Percentiles rank a stretch among this genome's conserved stretches.
Evolutionary conservation across 2,797 vertebrate species (phyloP).

Genomic region (Pogoniulus pusillus): DNA sequence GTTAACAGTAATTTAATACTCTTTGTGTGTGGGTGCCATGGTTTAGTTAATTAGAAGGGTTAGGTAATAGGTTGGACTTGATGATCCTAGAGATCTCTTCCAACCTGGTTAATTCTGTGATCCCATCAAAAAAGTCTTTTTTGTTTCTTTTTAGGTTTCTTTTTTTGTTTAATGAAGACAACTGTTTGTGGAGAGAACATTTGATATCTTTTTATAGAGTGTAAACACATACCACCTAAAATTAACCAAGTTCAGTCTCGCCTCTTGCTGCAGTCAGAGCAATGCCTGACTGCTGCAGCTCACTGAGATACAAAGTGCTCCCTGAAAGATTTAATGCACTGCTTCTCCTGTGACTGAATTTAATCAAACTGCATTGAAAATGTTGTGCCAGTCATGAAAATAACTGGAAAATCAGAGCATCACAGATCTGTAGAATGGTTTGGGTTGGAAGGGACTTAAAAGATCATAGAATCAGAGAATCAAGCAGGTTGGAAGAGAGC

Average conservation of each 20-base stretch:
- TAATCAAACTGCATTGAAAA: constrained; percentile 38
- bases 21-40: too few species aligned
- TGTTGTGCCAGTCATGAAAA: neutral
- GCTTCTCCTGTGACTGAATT: neutral
- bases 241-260: constrained; percentile 47
- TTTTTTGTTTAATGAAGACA: constrained; percentile 29
- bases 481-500: too few species aligned
- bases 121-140: neutral
- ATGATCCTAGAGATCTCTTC: too few species aligned
- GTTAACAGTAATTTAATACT: too few species aligned
- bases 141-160: too few species aligned
- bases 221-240: constrained; percentile 44
- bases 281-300: constrained; percentile 14
- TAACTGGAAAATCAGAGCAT: neutral
- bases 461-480: too few species aligned
- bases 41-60: too few species aligned
- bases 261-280: constrained; percentile 36
- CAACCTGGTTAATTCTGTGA: too few species aligned
- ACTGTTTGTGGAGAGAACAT: constrained; percentile 26
- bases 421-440: too few species aligned
- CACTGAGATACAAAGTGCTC: constrained; percentile 3
- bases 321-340: constrained; percentile 20
- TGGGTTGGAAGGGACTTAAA: too few species aligned
- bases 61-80: too few species aligned
- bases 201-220: constrained; percentile 45